Evolutionary conservation across 2,888 invertebrate species (phyloP).

Genomic region (Thecophora atra): DNA sequence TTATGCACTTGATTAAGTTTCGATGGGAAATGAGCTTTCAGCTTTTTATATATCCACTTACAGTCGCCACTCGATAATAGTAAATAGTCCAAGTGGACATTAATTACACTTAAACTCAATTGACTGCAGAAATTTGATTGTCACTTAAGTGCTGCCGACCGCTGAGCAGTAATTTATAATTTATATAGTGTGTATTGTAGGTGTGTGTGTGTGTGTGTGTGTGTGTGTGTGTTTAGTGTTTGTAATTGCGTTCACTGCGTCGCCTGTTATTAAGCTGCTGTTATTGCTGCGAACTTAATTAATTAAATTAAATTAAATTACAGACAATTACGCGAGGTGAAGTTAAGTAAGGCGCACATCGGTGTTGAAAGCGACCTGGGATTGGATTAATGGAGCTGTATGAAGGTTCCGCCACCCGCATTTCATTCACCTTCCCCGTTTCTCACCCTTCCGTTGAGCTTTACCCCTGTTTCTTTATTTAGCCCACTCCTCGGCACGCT

Average conservation of each 20-base stretch:
- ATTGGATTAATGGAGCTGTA: background rate
- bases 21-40: too few species aligned
- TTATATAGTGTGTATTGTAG: background rate
- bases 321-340: slow-evolving; percentile 35
- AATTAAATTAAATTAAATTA: slow-evolving; percentile 57
- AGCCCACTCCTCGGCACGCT: background rate
- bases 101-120: slow-evolving; percentile 59
- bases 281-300: slow-evolving; percentile 47
- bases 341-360: slow-evolving; percentile 31
- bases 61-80: background rate
- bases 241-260: slow-evolving; percentile 1
- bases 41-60: background rate
- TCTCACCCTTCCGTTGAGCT: too few species aligned
- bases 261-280: slow-evolving; percentile 9
- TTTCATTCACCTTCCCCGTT: background rate
- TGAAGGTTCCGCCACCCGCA: background rate
- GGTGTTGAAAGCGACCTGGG: background rate
- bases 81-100: slow-evolving; percentile 34
- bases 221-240: background rate
- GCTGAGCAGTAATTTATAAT: slow-evolving; percentile 30
- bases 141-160: slow-evolving; percentile 31
- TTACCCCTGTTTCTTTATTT: background rate
- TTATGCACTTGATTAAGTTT: background rate
- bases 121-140: slow-evolving; percentile 44
- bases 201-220: slow-evolving; percentile 12